phyloP scores from a whole-genome alignment of 2,888 invertebrate genomes.

The Rhagonycha lutea region DNA sequence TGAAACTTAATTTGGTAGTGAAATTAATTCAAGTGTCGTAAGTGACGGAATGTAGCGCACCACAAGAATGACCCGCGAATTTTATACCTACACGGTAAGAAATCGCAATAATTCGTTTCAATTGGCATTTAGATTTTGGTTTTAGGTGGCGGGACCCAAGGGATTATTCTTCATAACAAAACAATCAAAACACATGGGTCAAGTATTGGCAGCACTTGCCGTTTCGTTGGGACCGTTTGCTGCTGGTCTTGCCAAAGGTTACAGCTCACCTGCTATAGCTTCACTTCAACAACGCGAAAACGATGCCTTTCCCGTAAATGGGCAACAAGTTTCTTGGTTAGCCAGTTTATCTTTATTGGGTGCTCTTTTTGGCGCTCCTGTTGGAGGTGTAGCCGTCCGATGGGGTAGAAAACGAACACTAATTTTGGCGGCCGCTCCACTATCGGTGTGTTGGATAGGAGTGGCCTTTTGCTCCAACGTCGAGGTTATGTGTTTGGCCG shows the following conservation, averaged over 20 bases:
- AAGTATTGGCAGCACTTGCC: slow-evolving; percentile 78
- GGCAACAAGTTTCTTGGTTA: slow-evolving; percentile 81
- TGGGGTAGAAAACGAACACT: slow-evolving; percentile 73
- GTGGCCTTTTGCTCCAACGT: slow-evolving; percentile 79
- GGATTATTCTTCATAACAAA: slow-evolving; percentile 49
- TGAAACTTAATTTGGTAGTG: background rate
- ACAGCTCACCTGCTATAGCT: slow-evolving; percentile 81
- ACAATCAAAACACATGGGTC: slow-evolving; percentile 51
- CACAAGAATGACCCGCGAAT: slow-evolving; percentile 46
- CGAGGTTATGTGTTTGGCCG: slow-evolving; percentile 79
- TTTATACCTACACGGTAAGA: slow-evolving; percentile 50
- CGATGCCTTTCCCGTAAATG: slow-evolving; percentile 66
- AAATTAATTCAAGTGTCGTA: background rate
- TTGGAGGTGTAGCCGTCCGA: slow-evolving; percentile 78
- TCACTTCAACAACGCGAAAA: slow-evolving; percentile 69
- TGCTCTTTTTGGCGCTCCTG: slow-evolving; percentile 77
- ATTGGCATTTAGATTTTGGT: slow-evolving; percentile 8
- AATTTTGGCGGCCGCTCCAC: slow-evolving; percentile 73
- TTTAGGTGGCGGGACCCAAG: slow-evolving; percentile 49
- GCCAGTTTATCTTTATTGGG: slow-evolving; percentile 80
- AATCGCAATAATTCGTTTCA: background rate
- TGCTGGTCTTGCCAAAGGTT: slow-evolving; percentile 79
- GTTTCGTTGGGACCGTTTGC: slow-evolving; percentile 80
- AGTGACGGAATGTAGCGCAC: slow-evolving; percentile 20
- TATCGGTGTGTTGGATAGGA: slow-evolving; percentile 80